Percentiles rank a stretch among this genome's conserved stretches.
These are phyloP conservation scores for Xanthia icteritia DNA, from an alignment of 2,888 invertebrate genomes.

Conservation along the genomic window DNA sequence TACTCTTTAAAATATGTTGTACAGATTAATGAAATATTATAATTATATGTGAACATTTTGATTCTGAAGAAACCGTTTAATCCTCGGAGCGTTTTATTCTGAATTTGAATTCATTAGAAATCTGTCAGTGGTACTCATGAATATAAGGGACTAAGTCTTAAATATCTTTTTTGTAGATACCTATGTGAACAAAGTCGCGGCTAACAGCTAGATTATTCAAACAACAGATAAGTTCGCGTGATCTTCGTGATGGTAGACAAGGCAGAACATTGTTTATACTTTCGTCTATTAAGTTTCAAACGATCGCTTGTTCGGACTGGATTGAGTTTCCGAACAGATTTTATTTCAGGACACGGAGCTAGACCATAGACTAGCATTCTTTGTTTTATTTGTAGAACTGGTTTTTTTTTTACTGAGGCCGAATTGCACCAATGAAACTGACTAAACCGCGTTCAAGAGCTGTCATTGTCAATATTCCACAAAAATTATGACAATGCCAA, in stretches of 20 bases:
- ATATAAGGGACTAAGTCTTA: not conserved
- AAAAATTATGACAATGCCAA: too few relatives aligned
- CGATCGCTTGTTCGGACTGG: slow-evolving; percentile 13
- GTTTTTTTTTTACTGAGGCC: not conserved
- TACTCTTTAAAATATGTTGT: too few relatives aligned
- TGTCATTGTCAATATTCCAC: not conserved
- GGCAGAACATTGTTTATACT: slow-evolving; percentile 41
- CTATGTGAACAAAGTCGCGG: not conserved
- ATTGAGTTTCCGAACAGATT: slow-evolving; percentile 46
- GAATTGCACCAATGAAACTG: not conserved
- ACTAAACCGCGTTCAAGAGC: not conserved
- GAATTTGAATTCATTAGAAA: not conserved
- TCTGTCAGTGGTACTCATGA: not conserved
- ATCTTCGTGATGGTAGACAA: slow-evolving; percentile 16
- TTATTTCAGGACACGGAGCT: slow-evolving; percentile 34
- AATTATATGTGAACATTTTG: not conserved
- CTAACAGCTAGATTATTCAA: not conserved
- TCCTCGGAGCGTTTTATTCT: not conserved
- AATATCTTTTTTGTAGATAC: not conserved
- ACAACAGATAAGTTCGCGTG: slow-evolving; percentile 44
- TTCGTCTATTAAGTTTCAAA: slow-evolving; percentile 59
- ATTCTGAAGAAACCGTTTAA: not conserved
- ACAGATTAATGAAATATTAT: too few relatives aligned
- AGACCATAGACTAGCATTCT: not conserved
- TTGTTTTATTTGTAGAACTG: not conserved